A percentile compares a stretch with the other conserved stretches of the same genome.
Evolutionary conservation across 92 coral and sea anemone species (phyloP).

Genomic region (Montipora capitata): DNA sequence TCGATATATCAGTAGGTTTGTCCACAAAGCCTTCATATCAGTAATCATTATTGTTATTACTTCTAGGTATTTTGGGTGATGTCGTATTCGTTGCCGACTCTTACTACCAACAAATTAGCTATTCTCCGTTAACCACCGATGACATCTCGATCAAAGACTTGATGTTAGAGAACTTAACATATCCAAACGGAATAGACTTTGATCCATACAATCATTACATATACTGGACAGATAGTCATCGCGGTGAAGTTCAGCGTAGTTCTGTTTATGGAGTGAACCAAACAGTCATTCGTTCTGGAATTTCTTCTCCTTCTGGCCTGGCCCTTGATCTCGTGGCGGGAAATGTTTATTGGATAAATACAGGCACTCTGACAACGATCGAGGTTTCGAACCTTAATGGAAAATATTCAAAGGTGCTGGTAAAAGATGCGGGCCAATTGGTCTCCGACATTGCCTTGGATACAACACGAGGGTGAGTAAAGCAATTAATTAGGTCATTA

Average conservation of each 20-base stretch:
- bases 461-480: slow-evolving; percentile 66
- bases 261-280: slow-evolving; percentile 72
- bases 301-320: slow-evolving; percentile 72
- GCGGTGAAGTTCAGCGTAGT: slow-evolving; percentile 65
- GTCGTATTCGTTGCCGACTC: slow-evolving; percentile 23
- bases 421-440: slow-evolving; percentile 6
- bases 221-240: slow-evolving; percentile 84
- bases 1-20: no score
- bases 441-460: slow-evolving; percentile 83
- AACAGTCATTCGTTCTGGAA: slow-evolving; percentile 45
- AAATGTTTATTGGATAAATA: slow-evolving; percentile 80
- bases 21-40: not conserved
- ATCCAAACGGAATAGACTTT: slow-evolving; percentile 75
- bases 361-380: slow-evolving; percentile 32
- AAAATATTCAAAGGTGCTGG: slow-evolving; percentile 62
- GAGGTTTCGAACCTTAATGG: slow-evolving; percentile 81
- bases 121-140: not conserved
- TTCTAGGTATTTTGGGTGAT: slow-evolving; percentile 21
- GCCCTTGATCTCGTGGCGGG: slow-evolving; percentile 80
- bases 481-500: no score
- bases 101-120: not conserved
- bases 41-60: not conserved
- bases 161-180: not conserved
- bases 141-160: not conserved
- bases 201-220: slow-evolving; percentile 77